A percentile compares a stretch with the other conserved stretches of the same genome.
Conservation (phyloP, 2,113 vertebrate species). For the Eretmochelys imbricata region DNA sequence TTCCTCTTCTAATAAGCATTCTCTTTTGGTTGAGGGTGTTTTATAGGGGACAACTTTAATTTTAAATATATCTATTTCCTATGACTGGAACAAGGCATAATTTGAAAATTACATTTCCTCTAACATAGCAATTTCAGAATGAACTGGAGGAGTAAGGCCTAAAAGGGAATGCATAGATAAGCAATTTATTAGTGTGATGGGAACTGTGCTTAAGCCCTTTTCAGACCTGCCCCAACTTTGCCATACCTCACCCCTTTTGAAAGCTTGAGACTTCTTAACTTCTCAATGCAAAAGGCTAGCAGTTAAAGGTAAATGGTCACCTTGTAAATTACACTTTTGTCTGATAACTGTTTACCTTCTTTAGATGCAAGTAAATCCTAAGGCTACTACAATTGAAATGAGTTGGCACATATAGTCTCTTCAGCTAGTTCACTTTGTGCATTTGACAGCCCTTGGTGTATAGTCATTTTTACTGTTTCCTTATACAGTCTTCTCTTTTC, state of each 20-base stretch:
- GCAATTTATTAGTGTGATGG: accelerated
- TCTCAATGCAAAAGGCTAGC: background rate
- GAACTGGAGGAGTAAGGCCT: background rate
- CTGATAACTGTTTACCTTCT: background rate
- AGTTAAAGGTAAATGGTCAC: background rate
- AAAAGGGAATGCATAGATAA: background rate
- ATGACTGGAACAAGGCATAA: background rate
- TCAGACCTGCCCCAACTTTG: background rate
- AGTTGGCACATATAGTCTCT: background rate
- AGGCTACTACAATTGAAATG: background rate
- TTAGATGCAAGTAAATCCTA: background rate
- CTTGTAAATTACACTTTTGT: background rate
- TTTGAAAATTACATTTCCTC: background rate
- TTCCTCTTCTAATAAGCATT: background rate
- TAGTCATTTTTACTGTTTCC: background rate
- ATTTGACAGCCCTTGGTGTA: background rate
- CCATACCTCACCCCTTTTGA: background rate
- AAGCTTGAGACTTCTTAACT: background rate
- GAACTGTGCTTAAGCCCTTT: background rate
- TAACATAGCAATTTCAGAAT: background rate
- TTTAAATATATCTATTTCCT: background rate
- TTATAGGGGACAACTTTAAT: background rate
- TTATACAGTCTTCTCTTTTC: background rate
- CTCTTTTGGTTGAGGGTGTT: accelerated
- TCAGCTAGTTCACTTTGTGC: background rate